These are phyloP conservation scores for Chelonus insularis DNA, from an alignment of 1,140 invertebrate genomes.

Conservation along the genomic window DNA sequence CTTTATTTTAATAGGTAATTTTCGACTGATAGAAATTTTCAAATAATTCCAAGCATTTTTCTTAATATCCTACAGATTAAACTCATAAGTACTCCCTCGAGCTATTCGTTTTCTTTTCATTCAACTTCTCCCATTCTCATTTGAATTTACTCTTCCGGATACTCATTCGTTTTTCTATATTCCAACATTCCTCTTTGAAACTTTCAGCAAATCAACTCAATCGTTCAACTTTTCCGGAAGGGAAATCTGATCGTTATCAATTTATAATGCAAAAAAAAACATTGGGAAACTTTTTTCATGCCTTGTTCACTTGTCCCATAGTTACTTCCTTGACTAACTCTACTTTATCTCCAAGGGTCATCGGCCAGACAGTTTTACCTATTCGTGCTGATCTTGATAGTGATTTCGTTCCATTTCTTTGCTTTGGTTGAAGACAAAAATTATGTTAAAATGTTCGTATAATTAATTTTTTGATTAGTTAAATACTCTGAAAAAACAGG, in stretches of 20 bases:
- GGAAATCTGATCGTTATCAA: background rate
- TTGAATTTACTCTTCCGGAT: background rate
- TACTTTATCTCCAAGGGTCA: constrained; percentile 8
- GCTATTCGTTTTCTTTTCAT: background rate
- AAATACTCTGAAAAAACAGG: no score
- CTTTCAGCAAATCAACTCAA: background rate
- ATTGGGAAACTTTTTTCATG: background rate
- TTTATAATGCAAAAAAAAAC: background rate
- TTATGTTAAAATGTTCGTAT: background rate
- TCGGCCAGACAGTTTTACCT: constrained; percentile 7
- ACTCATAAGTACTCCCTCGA: no score
- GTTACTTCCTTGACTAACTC: background rate
- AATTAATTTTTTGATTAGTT: background rate
- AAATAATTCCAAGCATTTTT: no score
- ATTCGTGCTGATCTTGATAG: constrained; percentile 11
- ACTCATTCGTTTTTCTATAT: background rate
- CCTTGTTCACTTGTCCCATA: background rate
- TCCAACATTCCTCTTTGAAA: background rate
- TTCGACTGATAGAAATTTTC: no score
- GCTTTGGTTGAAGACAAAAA: background rate
- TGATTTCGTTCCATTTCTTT: background rate
- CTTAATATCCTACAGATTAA: background rate
- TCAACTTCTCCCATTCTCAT: background rate
- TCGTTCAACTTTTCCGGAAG: background rate
- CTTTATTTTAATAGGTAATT: no score